phyloP scores from a whole-genome alignment of 2,797 vertebrate genomes.

The Pseudochaenichthys georgianus region DNA sequence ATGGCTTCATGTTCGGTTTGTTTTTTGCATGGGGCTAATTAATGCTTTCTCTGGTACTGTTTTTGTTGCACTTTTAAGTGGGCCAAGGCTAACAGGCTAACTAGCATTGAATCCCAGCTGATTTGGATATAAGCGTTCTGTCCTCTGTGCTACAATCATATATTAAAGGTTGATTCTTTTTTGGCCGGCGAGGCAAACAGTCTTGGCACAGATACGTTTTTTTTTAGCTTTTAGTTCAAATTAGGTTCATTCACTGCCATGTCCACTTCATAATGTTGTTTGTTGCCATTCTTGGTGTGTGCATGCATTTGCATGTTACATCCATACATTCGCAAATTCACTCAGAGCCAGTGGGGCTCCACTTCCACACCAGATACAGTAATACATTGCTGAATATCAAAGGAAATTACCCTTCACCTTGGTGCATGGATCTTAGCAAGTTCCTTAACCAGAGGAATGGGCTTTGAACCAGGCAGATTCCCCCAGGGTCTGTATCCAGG shows the following conservation, averaged over 20 bases:
- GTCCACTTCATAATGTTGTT: constrained; percentile 52
- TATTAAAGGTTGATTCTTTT: constrained; percentile 34
- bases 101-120: constrained; percentile 49
- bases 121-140: constrained; percentile 17
- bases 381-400: constrained; percentile 84
- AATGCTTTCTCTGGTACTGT: constrained; percentile 58
- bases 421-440: constrained; percentile 83
- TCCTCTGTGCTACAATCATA: constrained; percentile 25
- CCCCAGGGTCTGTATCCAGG: constrained; percentile 79
- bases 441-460: constrained; percentile 86
- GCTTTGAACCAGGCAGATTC: constrained; percentile 86
- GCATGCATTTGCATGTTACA: constrained; percentile 67
- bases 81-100: constrained; percentile 71
- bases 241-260: constrained; percentile 1
- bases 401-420: constrained; percentile 89
- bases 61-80: constrained; percentile 63
- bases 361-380: constrained; percentile 75
- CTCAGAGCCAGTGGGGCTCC: constrained; percentile 67
- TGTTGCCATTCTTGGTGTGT: constrained; percentile 33
- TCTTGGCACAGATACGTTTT: constrained; percentile 29
- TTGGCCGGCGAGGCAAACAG: constrained; percentile 13
- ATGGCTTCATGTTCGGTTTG: constrained; percentile 20
- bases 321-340: constrained; percentile 46
- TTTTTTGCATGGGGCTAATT: constrained; percentile 61
- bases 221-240: constrained; percentile 9